Conservation (phyloP, 2,113 vertebrate genomes). For the Benitochromis conjunctus region DNA sequence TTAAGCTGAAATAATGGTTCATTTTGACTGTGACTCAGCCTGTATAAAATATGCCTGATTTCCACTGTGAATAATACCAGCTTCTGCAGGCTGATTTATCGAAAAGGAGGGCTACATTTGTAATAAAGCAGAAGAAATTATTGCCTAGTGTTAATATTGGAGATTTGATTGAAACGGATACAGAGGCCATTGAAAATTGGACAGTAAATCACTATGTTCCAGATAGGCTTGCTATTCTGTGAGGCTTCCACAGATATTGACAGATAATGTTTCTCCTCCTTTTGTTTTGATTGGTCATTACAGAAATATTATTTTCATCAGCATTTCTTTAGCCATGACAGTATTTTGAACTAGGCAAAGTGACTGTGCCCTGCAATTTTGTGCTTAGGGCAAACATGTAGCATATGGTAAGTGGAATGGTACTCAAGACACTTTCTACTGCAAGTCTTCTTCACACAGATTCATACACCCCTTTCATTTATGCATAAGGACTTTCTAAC, state of each 20-base stretch:
- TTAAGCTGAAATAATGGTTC: constrained; percentile 48
- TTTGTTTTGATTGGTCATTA: constrained; percentile 58
- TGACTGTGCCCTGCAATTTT: not conserved
- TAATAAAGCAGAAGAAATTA: constrained; percentile 68
- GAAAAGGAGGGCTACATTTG: constrained; percentile 46
- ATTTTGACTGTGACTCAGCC: constrained; percentile 54
- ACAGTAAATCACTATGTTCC: constrained; percentile 65
- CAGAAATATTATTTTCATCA: constrained; percentile 62
- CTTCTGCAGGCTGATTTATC: constrained; percentile 59
- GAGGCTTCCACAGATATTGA: constrained; percentile 56
- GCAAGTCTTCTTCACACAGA: not conserved
- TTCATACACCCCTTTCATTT: not conserved
- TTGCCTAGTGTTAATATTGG: constrained; percentile 67
- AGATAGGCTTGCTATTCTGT: constrained; percentile 32
- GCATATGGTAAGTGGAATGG: not conserved
- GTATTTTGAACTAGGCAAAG: not conserved
- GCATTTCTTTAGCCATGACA: constrained; percentile 32
- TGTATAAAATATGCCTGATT: constrained; percentile 64
- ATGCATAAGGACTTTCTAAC: not conserved
- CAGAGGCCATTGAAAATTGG: constrained; percentile 57
- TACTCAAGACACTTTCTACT: not conserved
- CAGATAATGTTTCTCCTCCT: constrained; percentile 48
- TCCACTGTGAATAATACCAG: constrained; percentile 47
- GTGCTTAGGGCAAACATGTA: not conserved
- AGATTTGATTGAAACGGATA: constrained; percentile 72